phyloP scores from a whole-genome alignment of 2,797 vertebrate genomes.

The Fistularia commersonii region DNA sequence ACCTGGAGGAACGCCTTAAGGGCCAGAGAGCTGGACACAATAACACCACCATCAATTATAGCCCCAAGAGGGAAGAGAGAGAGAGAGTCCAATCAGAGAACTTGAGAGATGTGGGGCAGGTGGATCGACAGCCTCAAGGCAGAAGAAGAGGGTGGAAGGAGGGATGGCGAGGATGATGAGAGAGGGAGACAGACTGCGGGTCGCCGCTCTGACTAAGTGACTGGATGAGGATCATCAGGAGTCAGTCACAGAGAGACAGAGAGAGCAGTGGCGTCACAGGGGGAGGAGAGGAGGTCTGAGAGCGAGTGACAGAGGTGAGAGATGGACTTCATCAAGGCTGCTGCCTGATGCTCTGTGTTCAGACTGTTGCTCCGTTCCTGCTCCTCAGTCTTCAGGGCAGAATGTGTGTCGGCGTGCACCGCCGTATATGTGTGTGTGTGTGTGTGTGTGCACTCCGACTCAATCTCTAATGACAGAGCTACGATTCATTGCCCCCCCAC shows the following conservation, averaged over 20 bases:
- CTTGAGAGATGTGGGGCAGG: constrained; percentile 55
- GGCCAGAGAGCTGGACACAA: constrained; percentile 57
- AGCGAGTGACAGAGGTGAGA: constrained; percentile 57
- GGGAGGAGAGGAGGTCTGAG: constrained; percentile 3
- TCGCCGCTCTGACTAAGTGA: constrained; percentile 47
- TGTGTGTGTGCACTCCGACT: constrained; percentile 16
- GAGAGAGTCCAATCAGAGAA: constrained; percentile 62
- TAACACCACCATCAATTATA: constrained; percentile 68
- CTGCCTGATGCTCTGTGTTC: constrained; percentile 42
- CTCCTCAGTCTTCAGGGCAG: constrained; percentile 33
- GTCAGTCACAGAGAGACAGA: constrained; percentile 41
- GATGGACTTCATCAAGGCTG: constrained; percentile 66
- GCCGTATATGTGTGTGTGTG: constrained; percentile 14
- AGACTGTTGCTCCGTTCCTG: constrained; percentile 35
- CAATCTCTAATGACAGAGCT: constrained; percentile 58
- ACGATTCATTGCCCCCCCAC: constrained; percentile 49
- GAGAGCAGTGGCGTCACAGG: constrained; percentile 32
- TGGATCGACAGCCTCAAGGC: constrained; percentile 60
- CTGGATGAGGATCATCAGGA: constrained; percentile 54
- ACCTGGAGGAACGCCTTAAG: constrained; percentile 51
- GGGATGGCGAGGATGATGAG: constrained; percentile 36
- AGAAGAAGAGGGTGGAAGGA: constrained; percentile 26
- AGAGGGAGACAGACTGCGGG: constrained; percentile 36
- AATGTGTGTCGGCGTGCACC: constrained; percentile 9
- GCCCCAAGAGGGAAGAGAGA: constrained; percentile 40